Conservation (phyloP, 2,888 invertebrate genomes). For the Sycophila texana region DNA sequence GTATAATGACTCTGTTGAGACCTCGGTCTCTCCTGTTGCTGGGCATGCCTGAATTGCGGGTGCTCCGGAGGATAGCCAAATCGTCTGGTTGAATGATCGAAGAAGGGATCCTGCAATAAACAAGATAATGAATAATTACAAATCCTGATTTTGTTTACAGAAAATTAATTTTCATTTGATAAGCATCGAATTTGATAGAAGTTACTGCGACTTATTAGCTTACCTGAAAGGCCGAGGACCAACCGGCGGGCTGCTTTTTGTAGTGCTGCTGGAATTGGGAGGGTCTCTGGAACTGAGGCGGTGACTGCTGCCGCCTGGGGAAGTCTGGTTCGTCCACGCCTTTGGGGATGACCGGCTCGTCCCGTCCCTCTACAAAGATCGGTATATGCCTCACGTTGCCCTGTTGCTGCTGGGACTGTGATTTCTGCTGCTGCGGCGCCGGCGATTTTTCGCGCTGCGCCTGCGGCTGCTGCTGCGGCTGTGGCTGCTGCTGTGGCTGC, state of each 20-base stretch:
- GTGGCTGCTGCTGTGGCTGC: conserved; percentile 63
- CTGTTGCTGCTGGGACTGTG: conserved; percentile 58
- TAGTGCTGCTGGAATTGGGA: conserved; percentile 68
- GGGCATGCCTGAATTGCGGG: conserved; percentile 68
- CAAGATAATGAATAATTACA: background rate
- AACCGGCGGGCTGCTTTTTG: conserved; percentile 62
- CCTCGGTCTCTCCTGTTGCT: conserved; percentile 66
- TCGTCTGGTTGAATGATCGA: conserved; percentile 54
- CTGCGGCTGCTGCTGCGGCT: conserved; percentile 60
- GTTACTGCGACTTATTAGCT: background rate
- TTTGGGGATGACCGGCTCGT: conserved; percentile 82
- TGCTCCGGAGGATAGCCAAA: conserved; percentile 53
- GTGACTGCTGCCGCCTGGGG: conserved; percentile 67
- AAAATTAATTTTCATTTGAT: background rate
- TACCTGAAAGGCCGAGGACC: conserved; percentile 51
- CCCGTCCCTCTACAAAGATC: conserved; percentile 91
- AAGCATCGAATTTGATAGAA: no score
- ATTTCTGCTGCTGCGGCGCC: conserved; percentile 61
- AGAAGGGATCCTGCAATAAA: conserved; percentile 43
- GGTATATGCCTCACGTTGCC: conserved; percentile 88
- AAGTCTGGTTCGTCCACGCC: conserved; percentile 75
- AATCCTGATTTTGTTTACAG: background rate
- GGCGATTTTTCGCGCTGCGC: conserved; percentile 63
- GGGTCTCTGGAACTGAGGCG: conserved; percentile 70
- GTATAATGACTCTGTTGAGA: conserved; percentile 46